Evolutionary conservation across 2,113 vertebrate genomes (phyloP), one percentile per base, ranked within the genome.

Genomic region (Asarcornis scutulata): DNA sequence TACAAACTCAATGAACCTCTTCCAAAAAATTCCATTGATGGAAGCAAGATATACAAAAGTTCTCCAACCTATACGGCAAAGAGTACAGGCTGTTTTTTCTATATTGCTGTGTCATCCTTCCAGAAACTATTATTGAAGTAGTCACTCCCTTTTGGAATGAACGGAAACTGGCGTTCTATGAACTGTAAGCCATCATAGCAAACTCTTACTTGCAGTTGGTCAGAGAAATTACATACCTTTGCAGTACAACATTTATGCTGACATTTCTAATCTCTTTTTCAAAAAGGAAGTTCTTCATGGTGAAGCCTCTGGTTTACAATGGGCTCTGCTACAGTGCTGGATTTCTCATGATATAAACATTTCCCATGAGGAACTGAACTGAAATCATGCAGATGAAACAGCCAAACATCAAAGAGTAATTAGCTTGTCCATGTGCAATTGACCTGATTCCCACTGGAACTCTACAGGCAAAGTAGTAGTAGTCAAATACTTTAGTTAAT

Each of bases 391-490:
- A 83, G 90, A 62, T 74, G 58, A 83, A 91, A 12, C 55, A 77
- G 58, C 1, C 79, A 95, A 52, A 82, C 62, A 34, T 83, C 73
- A 96, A 91, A 78, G n/a, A 88, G 76, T 86, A 95, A 97, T 97
- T 94, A 85, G 31, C 60, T 95, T 68, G 72, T 95, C 85, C 94
- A 85, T 84, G 34, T 53, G 95, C 69, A 94, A 63, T 58, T 74
- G 76, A 52, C 67, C 87, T 74, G 63, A 74, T 93, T 91, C 75
- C 50, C 89, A 59, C 11, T 23, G 78, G 59, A 89, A 91, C 18
- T 68, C 50, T 46, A 36, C 46, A 72, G 56, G 27, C 63, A 94
- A 55, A 64, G n/a, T 48, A 80, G 38, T 34, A 40, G n/a, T 34
- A 80, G n/a, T 66, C 75, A 85, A 59, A 64, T 7, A 53, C 32